These are phyloP conservation scores for Chesias legatella DNA, from an alignment of 2,888 invertebrate species.

Conservation along the genomic window DNA sequence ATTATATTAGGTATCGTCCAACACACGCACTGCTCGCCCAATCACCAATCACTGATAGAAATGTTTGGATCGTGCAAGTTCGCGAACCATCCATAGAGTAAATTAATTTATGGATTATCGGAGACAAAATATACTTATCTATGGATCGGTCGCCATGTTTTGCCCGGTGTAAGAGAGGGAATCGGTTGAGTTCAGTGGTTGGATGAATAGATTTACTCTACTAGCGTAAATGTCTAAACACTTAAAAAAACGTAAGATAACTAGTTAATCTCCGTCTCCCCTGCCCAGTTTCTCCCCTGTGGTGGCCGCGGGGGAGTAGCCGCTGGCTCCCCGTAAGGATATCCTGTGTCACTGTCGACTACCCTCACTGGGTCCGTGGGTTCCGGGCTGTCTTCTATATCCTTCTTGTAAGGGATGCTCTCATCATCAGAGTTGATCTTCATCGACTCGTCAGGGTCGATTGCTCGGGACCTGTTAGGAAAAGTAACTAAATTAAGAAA, in stretches of 20 bases:
- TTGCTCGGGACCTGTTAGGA: constrained; percentile 45
- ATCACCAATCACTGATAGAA: no score
- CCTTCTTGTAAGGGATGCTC: constrained; percentile 74
- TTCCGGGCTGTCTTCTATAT: constrained; percentile 63
- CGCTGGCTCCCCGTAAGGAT: constrained; percentile 42
- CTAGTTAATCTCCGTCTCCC: constrained; percentile 73
- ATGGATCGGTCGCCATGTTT: no score
- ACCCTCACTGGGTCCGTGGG: constrained; percentile 59
- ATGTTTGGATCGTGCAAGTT: no score
- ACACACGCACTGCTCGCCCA: no score
- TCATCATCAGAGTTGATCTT: constrained; percentile 71
- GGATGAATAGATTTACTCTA: no score
- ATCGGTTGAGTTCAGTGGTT: no score
- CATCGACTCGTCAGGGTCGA: constrained; percentile 69
- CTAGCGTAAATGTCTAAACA: no score
- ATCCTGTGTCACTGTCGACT: constrained; percentile 41
- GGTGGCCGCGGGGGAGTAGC: constrained; percentile 28
- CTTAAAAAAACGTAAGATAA: not conserved
- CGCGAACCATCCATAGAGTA: no score
- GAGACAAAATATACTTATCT: no score
- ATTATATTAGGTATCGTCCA: no score
- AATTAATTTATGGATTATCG: no score
- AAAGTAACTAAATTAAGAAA: not conserved
- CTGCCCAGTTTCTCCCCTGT: constrained; percentile 52
- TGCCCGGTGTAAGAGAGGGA: no score